Conservation (phyloP, 2,113 vertebrate genomes). For the Protobothrops mucrosquamatus region DNA sequence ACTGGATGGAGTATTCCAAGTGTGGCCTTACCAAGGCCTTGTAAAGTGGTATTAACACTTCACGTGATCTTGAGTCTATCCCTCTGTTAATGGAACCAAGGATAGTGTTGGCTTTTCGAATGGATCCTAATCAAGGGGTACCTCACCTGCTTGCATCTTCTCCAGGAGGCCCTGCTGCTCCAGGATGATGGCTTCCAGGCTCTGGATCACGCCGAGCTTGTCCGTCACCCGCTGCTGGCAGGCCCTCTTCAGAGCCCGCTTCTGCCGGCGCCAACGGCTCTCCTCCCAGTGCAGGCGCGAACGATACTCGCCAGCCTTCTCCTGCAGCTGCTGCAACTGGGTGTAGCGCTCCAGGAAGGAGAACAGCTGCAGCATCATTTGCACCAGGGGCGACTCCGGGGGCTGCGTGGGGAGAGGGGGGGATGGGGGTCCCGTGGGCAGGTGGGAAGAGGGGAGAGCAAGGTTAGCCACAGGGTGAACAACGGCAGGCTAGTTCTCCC, state of each 20-base stretch:
- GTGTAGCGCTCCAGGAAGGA: slow-evolving; percentile 82
- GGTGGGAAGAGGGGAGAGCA: background rate
- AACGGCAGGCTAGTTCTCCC: background rate
- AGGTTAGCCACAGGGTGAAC: background rate
- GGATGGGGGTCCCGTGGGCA: background rate
- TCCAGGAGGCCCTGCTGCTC: slow-evolving; percentile 68
- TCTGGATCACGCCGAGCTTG: slow-evolving; percentile 75
- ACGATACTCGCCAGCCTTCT: slow-evolving; percentile 74
- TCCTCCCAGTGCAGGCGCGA: slow-evolving; percentile 73
- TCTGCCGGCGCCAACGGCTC: slow-evolving; percentile 69
- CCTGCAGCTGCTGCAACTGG: slow-evolving; percentile 81
- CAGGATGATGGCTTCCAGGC: slow-evolving; percentile 73
- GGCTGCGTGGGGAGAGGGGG: slow-evolving; percentile 43
- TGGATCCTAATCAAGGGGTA: fast-evolving
- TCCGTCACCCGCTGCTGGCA: slow-evolving; percentile 74
- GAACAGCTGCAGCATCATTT: slow-evolving; percentile 79
- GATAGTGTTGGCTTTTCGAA: background rate
- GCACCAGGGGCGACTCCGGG: slow-evolving; percentile 73
- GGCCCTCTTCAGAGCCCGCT: slow-evolving; percentile 72
- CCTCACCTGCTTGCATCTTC: slow-evolving; percentile 37
- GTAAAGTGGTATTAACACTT: fast-evolving
- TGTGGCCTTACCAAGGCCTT: background rate
- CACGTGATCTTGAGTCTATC: background rate
- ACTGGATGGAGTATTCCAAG: fast-evolving
- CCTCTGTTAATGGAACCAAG: fast-evolving